These are phyloP conservation scores for Hirudo medicinalis DNA, from an alignment of 1,140 invertebrate genomes.

Conservation along the genomic window DNA sequence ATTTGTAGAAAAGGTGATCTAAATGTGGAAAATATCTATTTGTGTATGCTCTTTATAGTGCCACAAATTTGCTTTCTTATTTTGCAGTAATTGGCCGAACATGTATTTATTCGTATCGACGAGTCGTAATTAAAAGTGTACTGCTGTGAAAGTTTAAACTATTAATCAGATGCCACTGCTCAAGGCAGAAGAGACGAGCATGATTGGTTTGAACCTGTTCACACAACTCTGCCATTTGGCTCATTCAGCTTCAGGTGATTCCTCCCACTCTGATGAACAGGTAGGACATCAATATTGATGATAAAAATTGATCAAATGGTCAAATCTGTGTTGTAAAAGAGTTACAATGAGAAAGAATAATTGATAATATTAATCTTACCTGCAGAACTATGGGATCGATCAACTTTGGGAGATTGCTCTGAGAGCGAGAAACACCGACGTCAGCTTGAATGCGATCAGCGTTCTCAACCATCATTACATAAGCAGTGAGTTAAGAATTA, in stretches of 20 bases:
- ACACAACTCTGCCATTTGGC: slow-evolving; percentile 77
- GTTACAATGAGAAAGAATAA: too few relatives aligned
- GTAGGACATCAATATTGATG: too few relatives aligned
- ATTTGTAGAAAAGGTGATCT: slow-evolving; percentile 59
- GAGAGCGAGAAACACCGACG: slow-evolving; percentile 72
- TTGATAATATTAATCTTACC: too few relatives aligned
- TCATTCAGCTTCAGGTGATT: slow-evolving; percentile 31
- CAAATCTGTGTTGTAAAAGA: too few relatives aligned
- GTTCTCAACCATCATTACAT: slow-evolving; percentile 84
- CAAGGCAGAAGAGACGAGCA: slow-evolving; percentile 71
- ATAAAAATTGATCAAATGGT: too few relatives aligned
- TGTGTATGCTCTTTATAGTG: neutral
- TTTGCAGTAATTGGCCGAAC: neutral
- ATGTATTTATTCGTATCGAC: neutral
- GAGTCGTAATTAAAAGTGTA: too few relatives aligned
- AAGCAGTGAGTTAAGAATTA: slow-evolving; percentile 51
- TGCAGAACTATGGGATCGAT: slow-evolving; percentile 61
- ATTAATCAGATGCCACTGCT: slow-evolving; percentile 57
- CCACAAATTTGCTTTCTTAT: neutral
- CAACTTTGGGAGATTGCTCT: slow-evolving; percentile 85
- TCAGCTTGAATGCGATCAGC: slow-evolving; percentile 82
- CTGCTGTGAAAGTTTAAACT: neutral
- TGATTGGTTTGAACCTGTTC: slow-evolving; percentile 75
- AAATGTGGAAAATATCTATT: neutral
- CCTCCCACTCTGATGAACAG: too few relatives aligned